phyloP scores from a whole-genome alignment of 92 coral and sea anemone genomes.

The Siderastrea siderea region DNA sequence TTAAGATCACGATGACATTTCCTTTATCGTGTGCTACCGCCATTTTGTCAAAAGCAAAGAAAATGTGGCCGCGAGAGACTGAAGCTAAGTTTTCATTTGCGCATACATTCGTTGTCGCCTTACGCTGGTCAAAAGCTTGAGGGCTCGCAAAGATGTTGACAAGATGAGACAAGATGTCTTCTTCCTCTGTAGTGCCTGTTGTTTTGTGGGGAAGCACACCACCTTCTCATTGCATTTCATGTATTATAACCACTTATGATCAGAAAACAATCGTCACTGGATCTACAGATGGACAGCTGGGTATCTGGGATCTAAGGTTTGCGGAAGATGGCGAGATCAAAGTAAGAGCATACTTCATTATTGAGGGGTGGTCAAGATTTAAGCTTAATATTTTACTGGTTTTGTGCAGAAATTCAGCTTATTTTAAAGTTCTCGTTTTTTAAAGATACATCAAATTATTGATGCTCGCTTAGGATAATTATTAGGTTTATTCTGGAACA shows the following conservation, averaged over 20 bases:
- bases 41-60: conserved; percentile 56
- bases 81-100: neutral
- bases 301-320: conserved; percentile 95
- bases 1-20: conserved; percentile 74
- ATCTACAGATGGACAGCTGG: conserved; percentile 93
- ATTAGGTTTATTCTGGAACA: too few relatives aligned
- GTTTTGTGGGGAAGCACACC: conserved; percentile 98
- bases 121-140: neutral
- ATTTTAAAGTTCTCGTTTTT: too few relatives aligned
- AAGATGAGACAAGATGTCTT: conserved; percentile 74
- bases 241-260: conserved; percentile 94
- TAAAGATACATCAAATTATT: too few relatives aligned
- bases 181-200: conserved; percentile 94
- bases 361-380: too few relatives aligned
- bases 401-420: neutral
- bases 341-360: conserved; percentile 43
- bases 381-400: neutral
- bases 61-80: neutral
- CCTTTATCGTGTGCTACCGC: conserved; percentile 73
- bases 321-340: conserved; percentile 78
- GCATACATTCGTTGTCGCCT: neutral
- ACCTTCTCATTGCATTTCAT: conserved; percentile 93
- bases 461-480: too few relatives aligned
- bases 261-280: conserved; percentile 97
- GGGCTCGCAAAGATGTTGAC: conserved; percentile 50